Evolutionary conservation across 1,140 invertebrate species (phyloP).

Genomic region (Lepidurus couesii): DNA sequence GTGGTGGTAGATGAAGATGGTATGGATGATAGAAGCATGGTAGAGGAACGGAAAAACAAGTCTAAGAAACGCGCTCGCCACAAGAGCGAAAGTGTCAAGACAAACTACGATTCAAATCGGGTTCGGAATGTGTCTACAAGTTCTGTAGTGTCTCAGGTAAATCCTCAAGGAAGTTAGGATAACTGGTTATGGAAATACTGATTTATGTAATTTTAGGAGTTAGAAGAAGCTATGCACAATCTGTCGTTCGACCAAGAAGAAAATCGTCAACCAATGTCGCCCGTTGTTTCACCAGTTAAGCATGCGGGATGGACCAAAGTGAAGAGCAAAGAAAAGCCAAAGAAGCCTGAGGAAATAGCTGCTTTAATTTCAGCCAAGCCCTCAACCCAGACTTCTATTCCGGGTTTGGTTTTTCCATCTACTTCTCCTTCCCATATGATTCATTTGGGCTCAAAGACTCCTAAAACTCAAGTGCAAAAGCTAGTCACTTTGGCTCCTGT

Average conservation of each 20-base stretch:
- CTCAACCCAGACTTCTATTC: not conserved
- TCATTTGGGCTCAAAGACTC: not conserved
- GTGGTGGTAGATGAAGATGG: slow-evolving; percentile 47
- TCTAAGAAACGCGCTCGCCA: not conserved
- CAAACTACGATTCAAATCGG: not conserved
- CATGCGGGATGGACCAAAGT: not conserved
- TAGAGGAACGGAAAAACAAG: slow-evolving; percentile 38
- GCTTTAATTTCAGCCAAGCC: not conserved
- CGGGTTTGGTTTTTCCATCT: not conserved
- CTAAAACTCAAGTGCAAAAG: not conserved
- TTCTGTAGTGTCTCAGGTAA: slow-evolving; percentile 6
- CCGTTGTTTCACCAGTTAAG: not conserved
- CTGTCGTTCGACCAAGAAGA: slow-evolving; percentile 1
- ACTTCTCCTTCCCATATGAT: not conserved
- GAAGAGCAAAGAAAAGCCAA: slow-evolving; percentile 8
- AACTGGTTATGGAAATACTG: not conserved
- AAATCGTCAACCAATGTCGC: not conserved
- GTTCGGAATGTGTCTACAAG: slow-evolving; percentile 24
- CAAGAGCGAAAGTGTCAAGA: slow-evolving; percentile 22
- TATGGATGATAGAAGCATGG: slow-evolving; percentile 43
- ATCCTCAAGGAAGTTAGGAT: not conserved
- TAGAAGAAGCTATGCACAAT: not conserved
- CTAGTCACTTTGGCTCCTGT: not conserved
- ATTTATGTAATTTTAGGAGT: not conserved
- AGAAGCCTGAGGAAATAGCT: not conserved